Evolutionary conservation across 2,888 invertebrate genomes (phyloP).

Genomic region (Heteromyza rotundicornis): DNA sequence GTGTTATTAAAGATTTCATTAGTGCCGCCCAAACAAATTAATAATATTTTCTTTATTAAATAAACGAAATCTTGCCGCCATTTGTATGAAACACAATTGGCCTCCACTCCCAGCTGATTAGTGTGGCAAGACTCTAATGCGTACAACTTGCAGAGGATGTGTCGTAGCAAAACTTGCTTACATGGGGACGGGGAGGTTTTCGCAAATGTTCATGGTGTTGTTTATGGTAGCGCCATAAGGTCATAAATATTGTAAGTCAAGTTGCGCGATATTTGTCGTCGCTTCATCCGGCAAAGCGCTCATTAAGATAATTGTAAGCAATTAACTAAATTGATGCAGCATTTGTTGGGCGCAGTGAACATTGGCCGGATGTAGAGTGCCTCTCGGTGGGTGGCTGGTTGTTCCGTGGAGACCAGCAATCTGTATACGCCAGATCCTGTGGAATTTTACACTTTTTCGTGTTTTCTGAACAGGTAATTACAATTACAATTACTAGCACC

Average conservation of each 20-base stretch:
- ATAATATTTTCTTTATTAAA: too few species aligned
- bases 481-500: conserved; percentile 33
- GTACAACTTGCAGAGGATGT: too few species aligned
- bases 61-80: too few species aligned
- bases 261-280: background rate
- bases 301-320: conserved; percentile 51
- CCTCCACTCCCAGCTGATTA: too few species aligned
- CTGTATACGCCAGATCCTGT: too few species aligned
- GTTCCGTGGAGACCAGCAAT: background rate
- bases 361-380: background rate
- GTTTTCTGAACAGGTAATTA: conserved; percentile 28
- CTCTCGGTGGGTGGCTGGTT: background rate
- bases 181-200: too few species aligned
- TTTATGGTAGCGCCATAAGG: conserved; percentile 42
- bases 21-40: too few species aligned
- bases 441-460: conserved; percentile 23
- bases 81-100: too few species aligned
- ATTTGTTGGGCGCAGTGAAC: background rate
- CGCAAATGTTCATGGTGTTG: background rate
- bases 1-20: too few species aligned
- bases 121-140: too few species aligned
- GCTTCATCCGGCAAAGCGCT: conserved; percentile 39
- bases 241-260: conserved; percentile 51
- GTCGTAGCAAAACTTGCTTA: too few species aligned
- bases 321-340: conserved; percentile 19